A percentile compares a stretch with the other conserved stretches of the same genome.
phyloP scores from a whole-genome alignment of 2,888 invertebrate genomes.

The Auanema sp. region DNA sequence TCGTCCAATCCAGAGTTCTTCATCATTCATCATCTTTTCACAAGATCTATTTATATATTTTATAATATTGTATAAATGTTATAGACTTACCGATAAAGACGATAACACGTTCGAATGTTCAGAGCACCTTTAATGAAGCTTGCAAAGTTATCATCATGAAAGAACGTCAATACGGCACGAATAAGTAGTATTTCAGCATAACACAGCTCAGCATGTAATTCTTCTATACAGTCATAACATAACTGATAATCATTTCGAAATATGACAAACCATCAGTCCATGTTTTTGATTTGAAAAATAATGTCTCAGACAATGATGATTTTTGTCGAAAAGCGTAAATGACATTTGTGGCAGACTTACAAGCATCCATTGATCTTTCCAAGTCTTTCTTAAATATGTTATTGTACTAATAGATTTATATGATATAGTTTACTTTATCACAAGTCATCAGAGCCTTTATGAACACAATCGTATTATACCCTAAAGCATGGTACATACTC shows the following conservation, averaged over 20 bases:
- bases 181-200: conserved; percentile 87
- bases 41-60: conserved; percentile 75
- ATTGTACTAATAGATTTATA: background rate
- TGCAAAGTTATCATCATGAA: conserved; percentile 89
- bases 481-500: conserved; percentile 89
- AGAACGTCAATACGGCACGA: conserved; percentile 85
- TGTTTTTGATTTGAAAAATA: conserved; percentile 13
- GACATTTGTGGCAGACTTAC: conserved; percentile 44
- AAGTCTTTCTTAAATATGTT: conserved; percentile 44
- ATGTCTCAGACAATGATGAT: conserved; percentile 44
- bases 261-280: conserved; percentile 13
- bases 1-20: conserved; percentile 70
- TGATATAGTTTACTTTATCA: conserved; percentile 72
- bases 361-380: conserved; percentile 48
- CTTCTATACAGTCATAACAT: conserved; percentile 35
- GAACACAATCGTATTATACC: conserved; percentile 83
- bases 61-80: background rate
- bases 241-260: background rate
- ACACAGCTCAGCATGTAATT: conserved; percentile 85
- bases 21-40: conserved; percentile 77
- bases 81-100: conserved; percentile 75
- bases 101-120: conserved; percentile 86
- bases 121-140: conserved; percentile 90
- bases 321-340: conserved; percentile 49
- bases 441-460: conserved; percentile 90